Evolutionary conservation across 2,888 invertebrate species (phyloP), one percentile per base, ranked within the genome.

Genomic region (Argyresthia goedartella): DNA sequence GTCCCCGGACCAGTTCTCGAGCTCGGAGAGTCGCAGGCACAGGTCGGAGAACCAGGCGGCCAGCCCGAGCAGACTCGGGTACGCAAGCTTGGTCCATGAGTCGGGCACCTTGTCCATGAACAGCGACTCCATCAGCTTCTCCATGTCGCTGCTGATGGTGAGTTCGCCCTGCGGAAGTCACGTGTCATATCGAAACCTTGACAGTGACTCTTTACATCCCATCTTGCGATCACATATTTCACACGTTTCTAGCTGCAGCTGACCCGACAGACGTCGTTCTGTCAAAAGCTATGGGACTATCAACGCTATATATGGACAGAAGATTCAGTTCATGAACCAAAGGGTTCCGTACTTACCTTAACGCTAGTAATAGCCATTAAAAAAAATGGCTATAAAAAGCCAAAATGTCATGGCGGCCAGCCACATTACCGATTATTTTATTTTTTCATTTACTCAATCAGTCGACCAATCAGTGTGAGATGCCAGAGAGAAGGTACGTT

Each of bases 111-210:
- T 85, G 73, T 98, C 97, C 90, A 97, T 89, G 75, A 92, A 97
- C n/a, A 98, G 78, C 1, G 93, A 88, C 65, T 92, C 92, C 84
- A 95, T 93, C 52, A 98, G 76, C 8, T 89, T 89, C 71, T 98
- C 98, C 98, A 98, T 98, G 59, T 94, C 94, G 1, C 92, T 89
- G 52, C 96, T 97, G 59, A 98, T 96, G 0, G 97, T 97, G 61
- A 98, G 74, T 77, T 98, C 97, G 51, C 98, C 96, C 94, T 94
- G 63, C 4, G 64, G 13, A 47, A 16, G 14, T 41, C 4, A 44
- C 2, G 33, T 9, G 46, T 10, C 6, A 8, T 8, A 4, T 14
- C 2, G 3, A 39, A 39, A 11, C 3, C 10, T 10, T 4, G 39
- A 10, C 8, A 2, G 1, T 39, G n/a, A 3, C n/a, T 7, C 39